Evolutionary conservation across 2,888 invertebrate species (phyloP).

Genomic region (Sesamia inferens): DNA sequence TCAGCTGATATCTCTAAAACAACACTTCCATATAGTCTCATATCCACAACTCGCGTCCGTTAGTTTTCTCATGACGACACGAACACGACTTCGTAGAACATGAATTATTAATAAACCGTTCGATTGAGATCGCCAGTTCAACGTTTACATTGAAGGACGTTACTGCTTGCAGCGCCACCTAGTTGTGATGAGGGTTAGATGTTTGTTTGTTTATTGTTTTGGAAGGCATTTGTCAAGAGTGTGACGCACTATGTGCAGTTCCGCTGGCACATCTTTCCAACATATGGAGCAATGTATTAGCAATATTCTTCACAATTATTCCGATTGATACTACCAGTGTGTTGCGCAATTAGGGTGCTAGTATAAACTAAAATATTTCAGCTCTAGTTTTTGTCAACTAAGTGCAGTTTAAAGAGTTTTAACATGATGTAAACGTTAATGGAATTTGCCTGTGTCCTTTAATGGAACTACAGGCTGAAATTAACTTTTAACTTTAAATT

Average conservation of each 20-base stretch:
- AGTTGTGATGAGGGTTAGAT: constrained; percentile 5
- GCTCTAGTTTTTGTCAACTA: too few relatives aligned
- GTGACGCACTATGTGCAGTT: not conserved
- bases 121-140: constrained; percentile 60
- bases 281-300: too few relatives aligned
- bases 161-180: constrained; percentile 39
- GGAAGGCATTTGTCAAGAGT: not conserved
- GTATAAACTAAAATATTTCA: too few relatives aligned
- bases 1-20: constrained; percentile 36
- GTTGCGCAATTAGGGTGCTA: too few relatives aligned
- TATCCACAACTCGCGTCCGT: constrained; percentile 44
- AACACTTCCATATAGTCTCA: constrained; percentile 30
- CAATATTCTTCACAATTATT: too few relatives aligned
- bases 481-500: not conserved
- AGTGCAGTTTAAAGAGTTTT: too few relatives aligned
- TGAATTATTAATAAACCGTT: constrained; percentile 66
- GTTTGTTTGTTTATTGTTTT: constrained; percentile 8
- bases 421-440: too few relatives aligned
- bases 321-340: too few relatives aligned
- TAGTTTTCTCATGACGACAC: constrained; percentile 59
- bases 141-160: constrained; percentile 55
- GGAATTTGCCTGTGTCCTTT: too few relatives aligned
- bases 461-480: not conserved
- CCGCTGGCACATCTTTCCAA: too few relatives aligned
- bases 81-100: constrained; percentile 52